These are phyloP conservation scores for Matsumyia berberina DNA, from an alignment of 2,888 invertebrate species.

Conservation along the genomic window DNA sequence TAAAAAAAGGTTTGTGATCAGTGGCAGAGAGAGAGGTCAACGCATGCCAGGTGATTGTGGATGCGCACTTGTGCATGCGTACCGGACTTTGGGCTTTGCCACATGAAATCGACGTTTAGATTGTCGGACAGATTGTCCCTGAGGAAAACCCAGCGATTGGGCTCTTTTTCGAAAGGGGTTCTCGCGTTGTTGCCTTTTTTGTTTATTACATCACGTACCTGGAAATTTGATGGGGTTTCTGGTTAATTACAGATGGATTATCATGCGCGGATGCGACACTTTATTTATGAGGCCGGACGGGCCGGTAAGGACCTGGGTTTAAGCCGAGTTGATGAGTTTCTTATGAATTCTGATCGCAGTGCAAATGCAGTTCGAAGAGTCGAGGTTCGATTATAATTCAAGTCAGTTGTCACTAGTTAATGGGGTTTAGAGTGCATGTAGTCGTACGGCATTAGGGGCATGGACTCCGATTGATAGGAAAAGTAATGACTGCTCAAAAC, in stretches of 20 bases:
- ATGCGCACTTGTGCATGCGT: constrained; percentile 57
- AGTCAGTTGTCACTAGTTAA: neutral
- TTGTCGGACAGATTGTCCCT: constrained; percentile 45
- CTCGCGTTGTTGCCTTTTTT: constrained; percentile 16
- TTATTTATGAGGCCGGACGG: constrained; percentile 17
- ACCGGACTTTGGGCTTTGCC: constrained; percentile 16
- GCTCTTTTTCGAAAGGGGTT: constrained; percentile 3
- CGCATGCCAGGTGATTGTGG: constrained; percentile 66
- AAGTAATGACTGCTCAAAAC: too few species aligned
- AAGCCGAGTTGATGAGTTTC: constrained; percentile 10
- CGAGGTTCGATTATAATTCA: constrained; percentile 32
- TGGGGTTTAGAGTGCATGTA: neutral
- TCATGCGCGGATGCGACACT: constrained; percentile 28
- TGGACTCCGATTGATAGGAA: too few species aligned
- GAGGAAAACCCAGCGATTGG: constrained; percentile 9
- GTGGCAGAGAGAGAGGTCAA: constrained; percentile 61
- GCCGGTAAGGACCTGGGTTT: neutral
- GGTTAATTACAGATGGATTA: constrained; percentile 53
- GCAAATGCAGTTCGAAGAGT: neutral
- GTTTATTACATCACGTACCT: constrained; percentile 67
- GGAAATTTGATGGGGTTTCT: constrained; percentile 54
- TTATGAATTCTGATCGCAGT: neutral
- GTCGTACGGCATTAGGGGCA: neutral
- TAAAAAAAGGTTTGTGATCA: constrained; percentile 64
- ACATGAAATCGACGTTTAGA: constrained; percentile 35